phyloP scores from a whole-genome alignment of 2,888 invertebrate species.

The Osmoderma eremita region DNA sequence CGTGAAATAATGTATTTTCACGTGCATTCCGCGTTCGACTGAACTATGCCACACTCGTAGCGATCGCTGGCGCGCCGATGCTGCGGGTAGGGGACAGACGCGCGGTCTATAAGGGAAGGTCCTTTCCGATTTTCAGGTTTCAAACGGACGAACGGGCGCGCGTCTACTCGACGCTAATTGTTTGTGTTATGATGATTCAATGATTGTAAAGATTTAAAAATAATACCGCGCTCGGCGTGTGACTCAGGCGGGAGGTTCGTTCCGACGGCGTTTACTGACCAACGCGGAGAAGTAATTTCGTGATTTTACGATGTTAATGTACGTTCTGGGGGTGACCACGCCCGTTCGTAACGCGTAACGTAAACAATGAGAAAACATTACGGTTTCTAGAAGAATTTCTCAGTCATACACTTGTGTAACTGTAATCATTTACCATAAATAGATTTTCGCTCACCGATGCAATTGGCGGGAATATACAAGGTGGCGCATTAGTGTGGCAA shows the following conservation, averaged over 20 bases:
- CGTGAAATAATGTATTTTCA: constrained; percentile 30
- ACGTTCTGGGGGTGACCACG: background rate
- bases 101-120: constrained; percentile 34
- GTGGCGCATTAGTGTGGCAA: too few species aligned
- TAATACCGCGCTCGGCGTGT: constrained; percentile 24
- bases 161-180: constrained; percentile 31
- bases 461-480: too few species aligned
- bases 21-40: constrained; percentile 37
- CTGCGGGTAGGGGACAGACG: constrained; percentile 36
- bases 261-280: constrained; percentile 4
- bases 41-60: constrained; percentile 18
- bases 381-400: constrained; percentile 1
- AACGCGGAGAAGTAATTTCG: constrained; percentile 27
- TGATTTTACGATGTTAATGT: background rate
- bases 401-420: too few species aligned
- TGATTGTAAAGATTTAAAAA: constrained; percentile 38
- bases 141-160: constrained; percentile 15
- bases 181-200: constrained; percentile 44
- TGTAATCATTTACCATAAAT: too few species aligned
- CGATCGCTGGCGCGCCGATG: constrained; percentile 9
- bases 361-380: constrained; percentile 9
- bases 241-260: constrained; percentile 20
- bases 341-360: background rate
- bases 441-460: too few species aligned
- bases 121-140: constrained; percentile 20